phyloP scores from a whole-genome alignment of 1,140 invertebrate genomes.

The Panulirus ornatus region DNA sequence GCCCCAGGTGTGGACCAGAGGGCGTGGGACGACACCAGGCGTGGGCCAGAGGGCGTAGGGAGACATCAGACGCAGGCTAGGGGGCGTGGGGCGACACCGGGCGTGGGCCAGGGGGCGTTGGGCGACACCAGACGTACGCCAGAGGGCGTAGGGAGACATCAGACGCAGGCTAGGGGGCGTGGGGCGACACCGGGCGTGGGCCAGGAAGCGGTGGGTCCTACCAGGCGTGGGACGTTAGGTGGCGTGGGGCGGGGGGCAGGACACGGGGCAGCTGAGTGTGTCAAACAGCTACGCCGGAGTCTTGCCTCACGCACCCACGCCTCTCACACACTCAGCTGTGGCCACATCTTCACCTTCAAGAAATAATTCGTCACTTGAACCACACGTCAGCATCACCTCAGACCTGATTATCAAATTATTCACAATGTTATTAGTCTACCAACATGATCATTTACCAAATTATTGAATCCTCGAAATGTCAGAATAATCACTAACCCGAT shows the following conservation, averaged over 20 bases:
- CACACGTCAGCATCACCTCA: no score
- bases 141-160: not conserved
- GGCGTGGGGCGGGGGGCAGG: conserved; percentile 48
- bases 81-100: no score
- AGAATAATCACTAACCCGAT: no score
- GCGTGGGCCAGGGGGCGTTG: not conserved
- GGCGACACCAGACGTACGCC: not conserved
- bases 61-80: not conserved
- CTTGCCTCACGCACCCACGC: conserved; percentile 58
- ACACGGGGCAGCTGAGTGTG: conserved; percentile 52
- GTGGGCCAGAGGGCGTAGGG: not conserved
- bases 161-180: not conserved
- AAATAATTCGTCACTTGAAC: no score
- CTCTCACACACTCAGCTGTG: no score
- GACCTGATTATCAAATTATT: no score
- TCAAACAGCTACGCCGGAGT: conserved; percentile 62
- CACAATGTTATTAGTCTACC: no score
- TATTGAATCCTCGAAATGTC: no score
- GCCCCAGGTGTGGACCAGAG: not conserved
- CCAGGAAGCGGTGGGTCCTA: not conserved
- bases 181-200: not conserved
- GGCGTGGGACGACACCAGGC: not conserved
- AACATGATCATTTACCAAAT: no score
- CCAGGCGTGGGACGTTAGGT: not conserved
- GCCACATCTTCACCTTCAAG: no score